Conservation (phyloP, 2,888 invertebrate genomes). For the Caenorhabditis zanzibari region DNA sequence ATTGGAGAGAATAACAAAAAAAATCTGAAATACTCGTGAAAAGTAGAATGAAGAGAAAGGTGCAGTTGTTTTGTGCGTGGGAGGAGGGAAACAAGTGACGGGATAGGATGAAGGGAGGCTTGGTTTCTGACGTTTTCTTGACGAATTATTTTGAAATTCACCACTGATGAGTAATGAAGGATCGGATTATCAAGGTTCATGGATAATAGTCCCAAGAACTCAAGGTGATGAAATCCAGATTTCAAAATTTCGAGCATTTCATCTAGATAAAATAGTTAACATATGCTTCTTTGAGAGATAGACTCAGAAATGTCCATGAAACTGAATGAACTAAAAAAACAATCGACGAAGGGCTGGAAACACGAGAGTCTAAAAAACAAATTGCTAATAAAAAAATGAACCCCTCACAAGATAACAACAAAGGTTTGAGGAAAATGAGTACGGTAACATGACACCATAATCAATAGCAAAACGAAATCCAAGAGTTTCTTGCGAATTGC, state of each 20-base stretch:
- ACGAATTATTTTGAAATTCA: constrained; percentile 14
- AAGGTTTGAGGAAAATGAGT: not conserved
- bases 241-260: no score
- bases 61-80: constrained; percentile 39
- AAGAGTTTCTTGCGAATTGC: not conserved
- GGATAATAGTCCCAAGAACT: not conserved
- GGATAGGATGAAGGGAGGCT: not conserved
- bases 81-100: constrained; percentile 34
- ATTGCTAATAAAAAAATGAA: no score
- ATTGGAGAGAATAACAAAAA: no score
- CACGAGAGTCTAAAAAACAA: no score
- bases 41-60: constrained; percentile 1
- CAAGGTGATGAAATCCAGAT: not conserved
- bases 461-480: not conserved
- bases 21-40: constrained; percentile 1
- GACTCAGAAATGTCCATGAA: no score
- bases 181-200: no score
- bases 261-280: no score
- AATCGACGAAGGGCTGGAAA: no score
- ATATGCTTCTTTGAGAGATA: no score
- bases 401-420: no score
- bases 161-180: constrained; percentile 11
- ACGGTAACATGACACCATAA: not conserved
- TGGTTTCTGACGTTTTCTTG: constrained; percentile 29
- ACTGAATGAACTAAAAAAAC: no score